Conservation (phyloP, 2,113 vertebrate species). For the Oplegnathus fasciatus region DNA sequence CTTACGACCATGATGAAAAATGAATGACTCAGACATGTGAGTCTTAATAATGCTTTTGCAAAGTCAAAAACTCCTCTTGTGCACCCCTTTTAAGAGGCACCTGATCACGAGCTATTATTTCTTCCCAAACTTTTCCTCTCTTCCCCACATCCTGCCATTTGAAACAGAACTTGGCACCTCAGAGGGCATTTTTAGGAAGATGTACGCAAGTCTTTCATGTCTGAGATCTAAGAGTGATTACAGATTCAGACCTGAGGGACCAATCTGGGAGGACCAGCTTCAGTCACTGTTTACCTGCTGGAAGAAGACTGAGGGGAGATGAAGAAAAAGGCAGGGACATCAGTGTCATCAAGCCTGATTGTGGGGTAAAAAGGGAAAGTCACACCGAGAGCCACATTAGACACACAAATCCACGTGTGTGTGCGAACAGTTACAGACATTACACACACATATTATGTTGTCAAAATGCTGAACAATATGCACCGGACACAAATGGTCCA, state of each 20-base stretch:
- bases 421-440: neutral
- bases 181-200: constrained; percentile 77
- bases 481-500: constrained; percentile 8
- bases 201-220: constrained; percentile 81
- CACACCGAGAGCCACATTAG: neutral
- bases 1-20: constrained; percentile 5
- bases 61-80: constrained; percentile 25
- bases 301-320: constrained; percentile 41
- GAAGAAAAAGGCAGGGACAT: constrained; percentile 48
- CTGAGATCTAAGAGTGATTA: constrained; percentile 83
- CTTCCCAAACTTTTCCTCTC: constrained; percentile 53
- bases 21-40: neutral
- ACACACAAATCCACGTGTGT: neutral
- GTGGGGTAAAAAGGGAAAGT: constrained; percentile 26
- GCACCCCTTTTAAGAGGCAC: constrained; percentile 24
- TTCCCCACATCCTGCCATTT: constrained; percentile 47
- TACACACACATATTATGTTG: constrained; percentile 2
- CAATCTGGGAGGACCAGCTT: constrained; percentile 68
- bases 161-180: constrained; percentile 72
- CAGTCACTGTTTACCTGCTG: constrained; percentile 78
- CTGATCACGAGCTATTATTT: constrained; percentile 55
- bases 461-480: constrained; percentile 25
- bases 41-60: constrained; percentile 33
- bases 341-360: constrained; percentile 55
- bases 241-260: constrained; percentile 79